A percentile compares a stretch with the other conserved stretches of the same genome.
These are phyloP conservation scores for Trachelipus rathkii DNA, from an alignment of 1,140 invertebrate species.

Conservation along the genomic window DNA sequence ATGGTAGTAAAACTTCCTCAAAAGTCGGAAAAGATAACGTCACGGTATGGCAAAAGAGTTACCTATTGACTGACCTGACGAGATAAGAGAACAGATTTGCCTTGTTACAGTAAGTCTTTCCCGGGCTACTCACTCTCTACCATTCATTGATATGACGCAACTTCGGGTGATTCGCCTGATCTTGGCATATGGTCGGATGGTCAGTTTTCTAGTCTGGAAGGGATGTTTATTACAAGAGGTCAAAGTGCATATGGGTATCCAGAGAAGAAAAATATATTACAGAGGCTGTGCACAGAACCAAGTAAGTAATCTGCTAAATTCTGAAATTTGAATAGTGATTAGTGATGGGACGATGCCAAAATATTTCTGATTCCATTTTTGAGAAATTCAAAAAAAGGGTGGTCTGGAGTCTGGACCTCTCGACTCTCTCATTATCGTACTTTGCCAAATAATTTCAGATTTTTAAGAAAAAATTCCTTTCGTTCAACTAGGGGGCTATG, in stretches of 20 bases:
- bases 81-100: constrained; percentile 28
- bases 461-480: too few relatives aligned
- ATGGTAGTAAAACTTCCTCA: background rate
- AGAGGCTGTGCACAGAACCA: constrained; percentile 42
- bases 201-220: constrained; percentile 57
- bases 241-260: background rate
- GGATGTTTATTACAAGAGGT: constrained; percentile 27
- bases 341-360: too few relatives aligned
- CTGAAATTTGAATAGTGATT: too few relatives aligned
- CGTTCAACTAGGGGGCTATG: too few relatives aligned
- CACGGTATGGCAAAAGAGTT: background rate
- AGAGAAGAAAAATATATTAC: background rate
- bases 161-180: constrained; percentile 58
- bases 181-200: constrained; percentile 68
- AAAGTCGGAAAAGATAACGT: too few relatives aligned
- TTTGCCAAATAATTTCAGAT: too few relatives aligned
- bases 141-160: constrained; percentile 29
- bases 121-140: background rate
- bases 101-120: background rate
- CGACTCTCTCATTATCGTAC: too few relatives aligned
- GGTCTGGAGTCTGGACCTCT: too few relatives aligned
- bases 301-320: constrained; percentile 39
- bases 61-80: constrained; percentile 10
- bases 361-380: too few relatives aligned
- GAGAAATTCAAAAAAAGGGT: too few relatives aligned